phyloP scores from a whole-genome alignment of 1,140 invertebrate genomes.

The Plodia interpunctella region DNA sequence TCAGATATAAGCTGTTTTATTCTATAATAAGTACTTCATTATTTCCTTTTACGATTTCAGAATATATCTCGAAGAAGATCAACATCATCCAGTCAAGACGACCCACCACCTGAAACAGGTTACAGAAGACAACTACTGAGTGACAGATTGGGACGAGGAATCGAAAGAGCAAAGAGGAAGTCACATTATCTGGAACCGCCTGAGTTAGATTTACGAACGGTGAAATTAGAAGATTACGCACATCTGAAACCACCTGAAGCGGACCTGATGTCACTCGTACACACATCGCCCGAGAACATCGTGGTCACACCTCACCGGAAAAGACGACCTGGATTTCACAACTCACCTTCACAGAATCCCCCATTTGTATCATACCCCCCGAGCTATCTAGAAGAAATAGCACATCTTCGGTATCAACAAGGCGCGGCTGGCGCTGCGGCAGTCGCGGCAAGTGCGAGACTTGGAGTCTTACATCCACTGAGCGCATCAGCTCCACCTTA shows the following conservation, averaged over 20 bases:
- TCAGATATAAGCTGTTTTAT: not conserved
- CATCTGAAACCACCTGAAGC: conserved; percentile 80
- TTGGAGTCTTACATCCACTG: conserved; percentile 79
- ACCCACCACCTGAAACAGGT: conserved; percentile 64
- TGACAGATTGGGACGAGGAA: conserved; percentile 77
- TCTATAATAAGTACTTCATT: not conserved
- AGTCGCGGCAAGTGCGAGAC: conserved; percentile 51
- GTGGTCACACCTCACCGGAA: conserved; percentile 91
- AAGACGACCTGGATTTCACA: conserved; percentile 89
- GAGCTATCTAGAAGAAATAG: conserved; percentile 82
- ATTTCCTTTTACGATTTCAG: conserved; percentile 36
- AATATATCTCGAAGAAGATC: conserved; percentile 67
- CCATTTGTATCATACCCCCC: conserved; percentile 88
- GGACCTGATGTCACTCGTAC: conserved; percentile 80
- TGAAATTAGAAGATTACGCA: conserved; percentile 79
- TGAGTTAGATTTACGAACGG: conserved; percentile 77
- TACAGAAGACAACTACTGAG: conserved; percentile 66
- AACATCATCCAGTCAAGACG: conserved; percentile 73
- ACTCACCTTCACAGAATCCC: conserved; percentile 89
- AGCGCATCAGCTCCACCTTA: conserved; percentile 84
- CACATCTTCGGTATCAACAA: conserved; percentile 69
- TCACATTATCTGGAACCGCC: conserved; percentile 80
- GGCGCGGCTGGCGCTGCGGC: conserved; percentile 64
- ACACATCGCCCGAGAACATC: conserved; percentile 84
- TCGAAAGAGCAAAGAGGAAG: conserved; percentile 81